Conservation (phyloP, 2,113 vertebrate species). For the Sakesphorus luctuosus region DNA sequence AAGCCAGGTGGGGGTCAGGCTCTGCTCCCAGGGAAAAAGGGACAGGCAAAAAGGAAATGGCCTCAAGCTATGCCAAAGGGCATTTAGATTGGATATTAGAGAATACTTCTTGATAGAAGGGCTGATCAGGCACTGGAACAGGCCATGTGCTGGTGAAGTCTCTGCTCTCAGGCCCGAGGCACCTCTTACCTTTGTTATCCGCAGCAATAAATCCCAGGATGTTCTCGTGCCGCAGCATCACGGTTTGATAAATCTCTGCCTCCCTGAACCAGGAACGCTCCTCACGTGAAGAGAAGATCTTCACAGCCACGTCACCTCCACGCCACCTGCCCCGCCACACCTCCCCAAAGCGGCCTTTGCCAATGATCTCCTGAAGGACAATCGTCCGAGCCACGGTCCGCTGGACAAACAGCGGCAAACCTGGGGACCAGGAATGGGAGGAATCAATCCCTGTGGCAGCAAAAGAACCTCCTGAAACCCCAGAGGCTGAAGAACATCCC, state of each 20-base stretch:
- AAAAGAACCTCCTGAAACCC: neutral
- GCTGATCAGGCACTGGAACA: neutral
- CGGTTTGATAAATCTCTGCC: slow-evolving; percentile 97
- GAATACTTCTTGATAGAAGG: neutral
- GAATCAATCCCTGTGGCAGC: neutral
- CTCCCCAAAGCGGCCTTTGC: slow-evolving; percentile 96
- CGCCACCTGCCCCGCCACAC: slow-evolving; percentile 97
- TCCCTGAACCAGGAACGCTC: slow-evolving; percentile 98
- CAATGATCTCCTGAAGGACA: slow-evolving; percentile 96
- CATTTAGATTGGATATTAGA: neutral
- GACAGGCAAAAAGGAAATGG: neutral
- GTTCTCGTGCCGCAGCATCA: slow-evolving; percentile 98
- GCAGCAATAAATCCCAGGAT: slow-evolving; percentile 97
- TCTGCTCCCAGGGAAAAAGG: neutral
- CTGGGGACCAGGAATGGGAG: slow-evolving; percentile 40
- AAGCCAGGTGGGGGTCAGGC: neutral
- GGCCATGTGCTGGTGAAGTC: rapidly evolving
- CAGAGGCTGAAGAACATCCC: neutral
- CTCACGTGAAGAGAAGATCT: slow-evolving; percentile 97
- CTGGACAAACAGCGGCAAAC: slow-evolving; percentile 94
- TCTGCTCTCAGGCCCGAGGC: neutral
- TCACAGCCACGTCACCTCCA: slow-evolving; percentile 95
- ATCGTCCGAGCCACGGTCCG: slow-evolving; percentile 96
- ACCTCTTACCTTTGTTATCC: slow-evolving; percentile 90
- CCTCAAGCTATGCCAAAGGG: neutral